Evolutionary conservation across 2,797 vertebrate genomes (phyloP).

Genomic region (Chrysocyon brachyurus): DNA sequence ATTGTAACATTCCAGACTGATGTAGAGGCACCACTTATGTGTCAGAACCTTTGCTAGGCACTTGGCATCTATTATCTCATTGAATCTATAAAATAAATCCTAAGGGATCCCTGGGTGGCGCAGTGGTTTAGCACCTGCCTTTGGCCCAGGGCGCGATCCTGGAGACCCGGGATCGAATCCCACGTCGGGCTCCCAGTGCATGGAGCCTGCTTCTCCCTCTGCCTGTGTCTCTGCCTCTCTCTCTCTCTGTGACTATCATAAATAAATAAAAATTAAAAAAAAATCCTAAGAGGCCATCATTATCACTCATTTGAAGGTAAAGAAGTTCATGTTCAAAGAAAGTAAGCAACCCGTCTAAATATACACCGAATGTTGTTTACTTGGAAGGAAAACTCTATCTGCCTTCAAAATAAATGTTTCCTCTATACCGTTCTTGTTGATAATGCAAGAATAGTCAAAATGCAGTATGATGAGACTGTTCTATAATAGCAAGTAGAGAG

Average conservation of each 20-base stretch:
- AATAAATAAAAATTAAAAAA: too few relatives aligned
- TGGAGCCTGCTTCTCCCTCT: too few relatives aligned
- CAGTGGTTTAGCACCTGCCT: too few relatives aligned
- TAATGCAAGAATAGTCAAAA: slow-evolving; percentile 21
- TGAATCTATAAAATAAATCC: background rate
- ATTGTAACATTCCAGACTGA: background rate
- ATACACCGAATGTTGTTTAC: background rate
- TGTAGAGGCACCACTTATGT: background rate
- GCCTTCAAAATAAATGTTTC: slow-evolving; percentile 41
- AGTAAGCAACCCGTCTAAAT: background rate
- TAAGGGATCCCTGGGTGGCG: too few relatives aligned
- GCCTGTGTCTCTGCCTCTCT: too few relatives aligned
- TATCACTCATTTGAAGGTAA: background rate
- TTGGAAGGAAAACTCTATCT: background rate
- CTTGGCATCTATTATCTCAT: background rate
- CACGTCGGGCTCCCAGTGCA: too few relatives aligned
- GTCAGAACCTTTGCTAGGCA: background rate
- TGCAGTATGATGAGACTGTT: background rate
- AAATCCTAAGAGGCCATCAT: background rate
- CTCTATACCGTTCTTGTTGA: background rate
- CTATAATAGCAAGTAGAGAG: slow-evolving; percentile 6
- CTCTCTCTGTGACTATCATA: too few relatives aligned
- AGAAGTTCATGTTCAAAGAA: slow-evolving; percentile 46
- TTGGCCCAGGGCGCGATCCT: too few relatives aligned
- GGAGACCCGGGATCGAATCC: too few relatives aligned